Base-by-base conservation (phyloP, 2,113 vertebrate genomes). In the Rhizomys pruinosus region DNA sequence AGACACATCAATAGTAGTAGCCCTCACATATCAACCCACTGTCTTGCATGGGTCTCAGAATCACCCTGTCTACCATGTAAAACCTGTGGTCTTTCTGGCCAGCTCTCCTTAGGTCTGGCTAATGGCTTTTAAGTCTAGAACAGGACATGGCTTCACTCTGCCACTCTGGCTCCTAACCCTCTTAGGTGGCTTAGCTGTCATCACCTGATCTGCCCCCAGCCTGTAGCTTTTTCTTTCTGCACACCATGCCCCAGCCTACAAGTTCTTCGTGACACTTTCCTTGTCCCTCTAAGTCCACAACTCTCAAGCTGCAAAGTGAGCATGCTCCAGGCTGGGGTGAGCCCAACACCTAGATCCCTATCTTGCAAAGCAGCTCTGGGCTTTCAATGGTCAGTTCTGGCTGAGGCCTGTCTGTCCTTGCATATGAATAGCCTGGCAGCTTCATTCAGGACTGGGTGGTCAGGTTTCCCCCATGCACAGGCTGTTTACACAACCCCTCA, bases 401-500 rank as follows among this genome's bases (percentile, higher is more conserved):
- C 27, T 55, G 0, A 76, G 42, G 20, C 59, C 29, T 25, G 39
- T 4, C 13, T 8, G 20, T n/a, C n/a, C n/a, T n/a, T 6, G 13
- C 11, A 39, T 27, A 29, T 63, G 23, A 5, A 5, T 2, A 3
- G n/a, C 15, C 27, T 23, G 25, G 52, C 73, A 29, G 37, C 29
- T 76, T 81, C 1, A 27, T 44, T 37, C 42, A 5, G 25, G n/a
- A 69, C 81, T 78, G 80, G 32, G 89, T 66, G 44, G 52, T 69
- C 72, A 68, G 64, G 6, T 4, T 16, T 9, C 66, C 23, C 23
- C 61, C 25, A 20, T 0, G 9, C 20, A 19, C 0, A 34, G 64
- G 23, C 7, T 23, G 4, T 1, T 27, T 20, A 42, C 32, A 42
- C 1, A 9, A 57, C 22, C 13, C 34, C 5, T 1, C 0, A 1